phyloP scores from a whole-genome alignment of 2,888 invertebrate species.

The Kryphioiulus occultus region DNA sequence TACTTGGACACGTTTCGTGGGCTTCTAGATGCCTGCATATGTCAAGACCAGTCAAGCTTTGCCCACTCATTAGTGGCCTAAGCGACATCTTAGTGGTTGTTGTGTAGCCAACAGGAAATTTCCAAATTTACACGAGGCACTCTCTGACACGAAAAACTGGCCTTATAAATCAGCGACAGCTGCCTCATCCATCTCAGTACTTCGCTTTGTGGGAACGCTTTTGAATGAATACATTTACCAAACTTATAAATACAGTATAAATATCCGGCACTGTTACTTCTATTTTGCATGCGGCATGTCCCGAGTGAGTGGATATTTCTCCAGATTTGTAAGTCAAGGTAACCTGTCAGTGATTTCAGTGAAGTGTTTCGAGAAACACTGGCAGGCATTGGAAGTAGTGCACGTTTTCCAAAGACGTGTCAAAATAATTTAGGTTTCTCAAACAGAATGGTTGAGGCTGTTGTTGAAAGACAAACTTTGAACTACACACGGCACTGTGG shows the following conservation, averaged over 20 bases:
- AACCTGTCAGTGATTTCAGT: too few relatives aligned
- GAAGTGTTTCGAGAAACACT: too few relatives aligned
- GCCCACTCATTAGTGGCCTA: conserved; percentile 20
- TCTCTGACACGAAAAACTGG: background rate
- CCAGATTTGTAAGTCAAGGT: too few relatives aligned
- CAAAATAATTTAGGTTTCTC: too few relatives aligned
- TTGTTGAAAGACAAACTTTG: too few relatives aligned
- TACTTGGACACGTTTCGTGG: conserved; percentile 6
- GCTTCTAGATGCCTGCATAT: background rate
- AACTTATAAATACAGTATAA: background rate
- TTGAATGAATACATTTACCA: background rate
- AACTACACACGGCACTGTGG: too few relatives aligned
- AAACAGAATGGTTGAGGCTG: too few relatives aligned
- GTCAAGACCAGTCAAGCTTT: background rate
- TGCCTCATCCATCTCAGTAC: background rate
- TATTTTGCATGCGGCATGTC: background rate
- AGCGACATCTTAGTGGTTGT: conserved; percentile 3
- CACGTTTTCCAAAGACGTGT: too few relatives aligned
- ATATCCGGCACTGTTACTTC: background rate
- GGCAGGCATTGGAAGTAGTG: too few relatives aligned
- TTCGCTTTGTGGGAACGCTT: background rate
- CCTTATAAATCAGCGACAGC: background rate
- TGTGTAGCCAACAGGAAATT: background rate
- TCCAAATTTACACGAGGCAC: background rate
- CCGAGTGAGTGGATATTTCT: background rate